Base-by-base conservation (phyloP, 2,888 invertebrate genomes). In the Tachystola acroxantha region DNA sequence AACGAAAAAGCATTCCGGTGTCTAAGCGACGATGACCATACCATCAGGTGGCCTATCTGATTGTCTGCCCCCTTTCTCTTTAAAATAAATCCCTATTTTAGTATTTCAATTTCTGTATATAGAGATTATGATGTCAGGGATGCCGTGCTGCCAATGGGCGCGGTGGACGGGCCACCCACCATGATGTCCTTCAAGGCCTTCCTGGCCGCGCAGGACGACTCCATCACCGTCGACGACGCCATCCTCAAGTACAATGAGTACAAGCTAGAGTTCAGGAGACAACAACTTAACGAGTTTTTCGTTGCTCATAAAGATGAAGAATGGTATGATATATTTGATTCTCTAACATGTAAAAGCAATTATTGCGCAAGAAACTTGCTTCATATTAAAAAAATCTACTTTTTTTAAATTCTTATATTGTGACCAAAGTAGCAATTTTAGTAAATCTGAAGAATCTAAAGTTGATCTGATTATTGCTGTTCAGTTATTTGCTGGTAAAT, bases 281-380 rank as follows among this genome's bases (percentile, higher is more conserved):
- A 97, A 71, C 99, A 99, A 75, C 91, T 99, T 37, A 97, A 97
- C 84, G 98, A 99, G 75, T 99, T 99, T 88, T 99, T 99, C 87
- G 94, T 98, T 59, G 94, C 96, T 30, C 99, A 99, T 88, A 99
- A 99, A 86, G 99, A 99, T 66, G 99, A 99, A 82, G 99, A 99
- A 93, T 99, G 99, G 99, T 99, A 91, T 89, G 94, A 82, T 34
- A 33, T n/a, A 25, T 25, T 25, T 24, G 5, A 20, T 6, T 31
- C 12, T 32, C 3, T 24, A 16, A 16, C 24, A 6, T 24, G n/a
- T 2, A n/a, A 24, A 24, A 16, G 16, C 6, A 16, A 30, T 30
- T 5, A 30, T 28, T 28, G 14, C 16, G 10, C 13, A 30, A 30
- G 10, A 10, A 27, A 27, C 10, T 27, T 27, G 16, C 16, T 16